Percentiles rank a stretch among this genome's conserved stretches.
Conservation (phyloP, 2,113 vertebrate species). For the Geococcyx californianus region DNA sequence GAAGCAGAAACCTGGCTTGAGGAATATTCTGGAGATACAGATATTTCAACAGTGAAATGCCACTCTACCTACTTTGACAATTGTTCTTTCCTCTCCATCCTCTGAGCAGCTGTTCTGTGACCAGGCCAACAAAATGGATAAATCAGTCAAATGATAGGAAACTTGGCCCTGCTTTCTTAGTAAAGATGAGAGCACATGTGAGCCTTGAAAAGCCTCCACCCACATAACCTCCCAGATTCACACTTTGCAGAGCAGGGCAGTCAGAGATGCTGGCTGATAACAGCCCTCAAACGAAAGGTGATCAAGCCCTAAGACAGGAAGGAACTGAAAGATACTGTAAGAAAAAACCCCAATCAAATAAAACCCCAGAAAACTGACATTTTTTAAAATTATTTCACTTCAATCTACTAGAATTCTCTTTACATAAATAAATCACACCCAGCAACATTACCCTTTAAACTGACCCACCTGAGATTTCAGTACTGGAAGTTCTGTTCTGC, state of each 20-base stretch:
- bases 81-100: neutral
- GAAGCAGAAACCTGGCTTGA: neutral
- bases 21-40: neutral
- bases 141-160: neutral
- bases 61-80: neutral
- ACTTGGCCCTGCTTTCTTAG: neutral
- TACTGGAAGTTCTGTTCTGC: neutral
- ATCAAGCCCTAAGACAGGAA: neutral
- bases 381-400: neutral
- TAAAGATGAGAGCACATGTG: neutral
- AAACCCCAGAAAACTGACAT: neutral
- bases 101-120: neutral
- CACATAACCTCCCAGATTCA: neutral
- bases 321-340: neutral
- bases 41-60: neutral
- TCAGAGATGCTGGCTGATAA: neutral
- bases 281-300: neutral
- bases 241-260: neutral
- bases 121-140: neutral
- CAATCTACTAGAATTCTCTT: neutral
- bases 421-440: neutral
- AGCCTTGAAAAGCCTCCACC: neutral
- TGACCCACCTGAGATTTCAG: neutral
- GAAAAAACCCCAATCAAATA: neutral
- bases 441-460: neutral